phyloP scores from a whole-genome alignment of 2,888 invertebrate species.

The Thysanoteuthis rhombus region DNA sequence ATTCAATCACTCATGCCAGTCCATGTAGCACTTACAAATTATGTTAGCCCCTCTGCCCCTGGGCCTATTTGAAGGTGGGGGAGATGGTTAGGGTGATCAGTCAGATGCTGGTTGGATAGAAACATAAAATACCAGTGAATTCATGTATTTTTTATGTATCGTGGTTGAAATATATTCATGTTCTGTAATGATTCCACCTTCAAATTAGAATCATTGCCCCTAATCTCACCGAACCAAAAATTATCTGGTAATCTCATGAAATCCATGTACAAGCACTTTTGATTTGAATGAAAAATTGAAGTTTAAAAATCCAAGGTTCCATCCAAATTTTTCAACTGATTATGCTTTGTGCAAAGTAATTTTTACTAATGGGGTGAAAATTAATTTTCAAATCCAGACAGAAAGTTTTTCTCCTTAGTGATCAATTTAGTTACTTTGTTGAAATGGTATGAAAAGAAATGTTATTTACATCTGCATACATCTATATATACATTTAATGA shows the following conservation, averaged over 20 bases:
- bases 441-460: no score
- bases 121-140: background rate
- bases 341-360: background rate
- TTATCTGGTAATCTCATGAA: no score
- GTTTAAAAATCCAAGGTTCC: background rate
- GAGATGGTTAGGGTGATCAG: background rate
- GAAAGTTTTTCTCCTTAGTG: background rate
- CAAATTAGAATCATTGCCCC: background rate
- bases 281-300: background rate
- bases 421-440: background rate
- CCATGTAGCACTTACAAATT: background rate
- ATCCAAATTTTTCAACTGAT: background rate
- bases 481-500: background rate
- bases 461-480: background rate
- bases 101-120: background rate
- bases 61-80: background rate
- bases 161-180: background rate
- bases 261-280: background rate
- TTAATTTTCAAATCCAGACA: background rate
- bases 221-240: no score
- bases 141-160: background rate
- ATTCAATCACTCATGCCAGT: background rate
- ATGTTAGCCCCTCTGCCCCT: background rate
- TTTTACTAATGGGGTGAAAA: background rate
- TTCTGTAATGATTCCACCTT: background rate